Conservation (phyloP, 1,140 invertebrate species). For the Cydia pomonella region DNA sequence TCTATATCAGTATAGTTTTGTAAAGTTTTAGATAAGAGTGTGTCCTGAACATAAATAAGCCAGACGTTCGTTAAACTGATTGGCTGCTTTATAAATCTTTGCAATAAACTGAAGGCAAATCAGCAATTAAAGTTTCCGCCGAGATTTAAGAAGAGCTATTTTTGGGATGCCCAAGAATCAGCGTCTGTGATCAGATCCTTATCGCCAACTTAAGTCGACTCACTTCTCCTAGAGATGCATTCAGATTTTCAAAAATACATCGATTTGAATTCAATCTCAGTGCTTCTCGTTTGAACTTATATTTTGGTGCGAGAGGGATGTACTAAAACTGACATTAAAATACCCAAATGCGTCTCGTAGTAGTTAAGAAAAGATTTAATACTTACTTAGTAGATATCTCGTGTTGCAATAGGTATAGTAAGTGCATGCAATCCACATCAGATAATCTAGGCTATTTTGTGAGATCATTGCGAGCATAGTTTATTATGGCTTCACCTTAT, state of each 20-base stretch:
- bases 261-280: too few species aligned
- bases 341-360: too few species aligned
- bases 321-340: too few species aligned
- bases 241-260: background rate
- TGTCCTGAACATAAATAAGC: background rate
- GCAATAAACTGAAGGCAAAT: conserved; percentile 36
- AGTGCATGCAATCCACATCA: background rate
- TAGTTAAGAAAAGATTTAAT: background rate
- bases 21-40: conserved; percentile 26
- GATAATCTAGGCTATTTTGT: background rate
- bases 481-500: background rate
- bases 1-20: conserved; percentile 1
- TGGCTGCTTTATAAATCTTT: conserved; percentile 38
- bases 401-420: background rate
- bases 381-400: background rate
- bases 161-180: conserved; percentile 29
- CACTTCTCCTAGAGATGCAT: conserved; percentile 34
- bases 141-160: conserved; percentile 37
- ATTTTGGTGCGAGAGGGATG: too few species aligned
- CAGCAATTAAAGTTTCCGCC: conserved; percentile 38
- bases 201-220: conserved; percentile 39
- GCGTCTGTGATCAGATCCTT: conserved; percentile 41
- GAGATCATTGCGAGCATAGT: background rate
- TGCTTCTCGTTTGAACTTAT: too few species aligned
- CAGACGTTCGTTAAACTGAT: conserved; percentile 35